Base-by-base conservation (phyloP, 2,113 vertebrate species). In the Toxostoma redivivum region DNA sequence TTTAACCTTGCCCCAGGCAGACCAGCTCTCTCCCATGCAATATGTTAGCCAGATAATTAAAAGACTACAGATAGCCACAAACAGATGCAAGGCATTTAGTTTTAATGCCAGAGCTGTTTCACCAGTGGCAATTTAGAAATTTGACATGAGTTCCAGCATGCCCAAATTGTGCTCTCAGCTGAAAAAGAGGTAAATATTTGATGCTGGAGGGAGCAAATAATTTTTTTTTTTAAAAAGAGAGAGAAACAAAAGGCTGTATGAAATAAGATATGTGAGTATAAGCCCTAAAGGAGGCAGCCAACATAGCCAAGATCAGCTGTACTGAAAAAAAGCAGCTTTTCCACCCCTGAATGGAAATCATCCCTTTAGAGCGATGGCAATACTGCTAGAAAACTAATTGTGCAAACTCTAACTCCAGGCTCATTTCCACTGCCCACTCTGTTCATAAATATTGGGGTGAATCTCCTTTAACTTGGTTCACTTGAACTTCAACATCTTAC, bases 41-140 rank as follows among this genome's bases (percentile, higher is more conserved):
- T 71, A 71, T 13, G 28, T 66, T 86, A 93, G 65, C 65, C 67
- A 88, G 90, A 88, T 74, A 83, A 95, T 93, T 92, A 93, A 92
- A 92, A 86, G 85, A 51, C 76, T 56, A 80, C 66, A 90, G 92
- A 93, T 65, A 86, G 71, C 56, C 94, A 93, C 67, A 88, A 88
- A 88, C 92, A 93, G 89, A 91, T 70, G 67, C 1, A 7, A 94
- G 64, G 51, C 81, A 92, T 86, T 73, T 73, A 90, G 38, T 33
- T 87, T 40, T 89, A 89, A 69, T 62, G 65, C 85, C 82, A 90
- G 67, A 73, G 38, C 64, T 73, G 30, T 37, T 89, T 38, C 74
- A 95, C 51, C 64, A 76, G 60, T 58, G 60, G 67, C 79, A 66
- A 53, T 84, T 84, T 3, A 47, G 47, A 84, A 86, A 61, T 48